Evolutionary conservation across 92 coral and sea anemone genomes (phyloP).

Genomic region (Zoanthus gigantus): DNA sequence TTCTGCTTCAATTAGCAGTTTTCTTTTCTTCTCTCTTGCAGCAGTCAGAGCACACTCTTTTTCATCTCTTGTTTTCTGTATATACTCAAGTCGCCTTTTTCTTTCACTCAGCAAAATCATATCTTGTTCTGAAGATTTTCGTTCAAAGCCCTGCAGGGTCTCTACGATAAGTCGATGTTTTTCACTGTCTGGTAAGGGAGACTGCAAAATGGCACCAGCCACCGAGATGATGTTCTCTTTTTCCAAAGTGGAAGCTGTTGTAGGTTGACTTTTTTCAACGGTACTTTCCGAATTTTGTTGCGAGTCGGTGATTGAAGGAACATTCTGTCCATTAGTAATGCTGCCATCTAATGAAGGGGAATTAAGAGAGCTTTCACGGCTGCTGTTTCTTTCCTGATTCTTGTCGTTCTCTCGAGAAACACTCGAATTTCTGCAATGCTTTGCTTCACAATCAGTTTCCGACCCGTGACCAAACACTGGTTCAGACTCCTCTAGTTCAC

Average conservation of each 20-base stretch:
- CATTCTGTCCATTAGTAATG: neutral
- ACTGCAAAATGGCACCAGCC: conserved; percentile 43
- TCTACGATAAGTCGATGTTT: conserved; percentile 38
- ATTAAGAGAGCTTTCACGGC: conserved; percentile 34
- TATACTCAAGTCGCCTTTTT: conserved; percentile 38
- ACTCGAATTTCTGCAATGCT: neutral
- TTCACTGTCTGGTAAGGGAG: neutral
- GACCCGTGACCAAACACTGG: conserved; percentile 21
- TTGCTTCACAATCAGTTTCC: conserved; percentile 9
- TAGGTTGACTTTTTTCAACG: neutral
- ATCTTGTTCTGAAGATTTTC: conserved; percentile 44
- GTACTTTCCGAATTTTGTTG: neutral
- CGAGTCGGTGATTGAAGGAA: neutral
- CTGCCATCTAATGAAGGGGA: conserved; percentile 8
- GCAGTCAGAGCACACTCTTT: neutral
- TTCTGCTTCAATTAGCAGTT: conserved; percentile 16
- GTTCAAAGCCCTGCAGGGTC: conserved; percentile 45
- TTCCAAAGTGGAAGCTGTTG: neutral
- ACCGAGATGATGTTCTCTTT: conserved; percentile 16
- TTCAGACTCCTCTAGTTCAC: conserved; percentile 20
- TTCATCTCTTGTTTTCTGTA: conserved; percentile 30
- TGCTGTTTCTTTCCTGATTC: neutral
- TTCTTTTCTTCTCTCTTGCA: conserved; percentile 16
- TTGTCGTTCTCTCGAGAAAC: neutral
- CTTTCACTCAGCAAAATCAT: conserved; percentile 40